Conservation (phyloP, 2,888 invertebrate genomes). For the Penaeus monodon region DNA sequence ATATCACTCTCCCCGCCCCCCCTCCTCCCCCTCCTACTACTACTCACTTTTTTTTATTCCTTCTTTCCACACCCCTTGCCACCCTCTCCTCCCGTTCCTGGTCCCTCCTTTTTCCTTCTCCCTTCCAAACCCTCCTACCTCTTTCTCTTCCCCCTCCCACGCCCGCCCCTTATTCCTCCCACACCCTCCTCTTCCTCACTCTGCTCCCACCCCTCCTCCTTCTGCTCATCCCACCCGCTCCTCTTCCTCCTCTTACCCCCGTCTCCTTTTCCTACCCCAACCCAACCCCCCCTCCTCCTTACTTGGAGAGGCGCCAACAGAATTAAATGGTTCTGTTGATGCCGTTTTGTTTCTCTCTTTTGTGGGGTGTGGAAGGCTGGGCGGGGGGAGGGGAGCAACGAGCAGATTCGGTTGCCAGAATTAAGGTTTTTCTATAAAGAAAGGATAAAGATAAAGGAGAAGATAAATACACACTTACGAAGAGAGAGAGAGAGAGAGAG, state of each 20-base stretch:
- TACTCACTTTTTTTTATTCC: too few relatives aligned
- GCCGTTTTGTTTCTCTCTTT: too few relatives aligned
- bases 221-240: neutral
- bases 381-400: neutral
- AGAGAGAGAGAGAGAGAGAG: slow-evolving; percentile 4
- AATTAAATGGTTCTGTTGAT: too few relatives aligned
- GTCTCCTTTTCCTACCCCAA: neutral
- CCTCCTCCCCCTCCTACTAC: neutral
- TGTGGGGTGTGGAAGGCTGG: neutral
- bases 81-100: too few relatives aligned
- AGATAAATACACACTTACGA: neutral
- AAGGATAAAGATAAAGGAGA: neutral
- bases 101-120: too few relatives aligned
- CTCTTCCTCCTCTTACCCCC: neutral
- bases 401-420: neutral
- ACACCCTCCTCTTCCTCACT: too few relatives aligned
- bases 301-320: too few relatives aligned
- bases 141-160: too few relatives aligned
- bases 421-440: neutral
- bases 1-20: neutral
- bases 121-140: too few relatives aligned
- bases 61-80: too few relatives aligned
- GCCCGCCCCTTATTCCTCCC: too few relatives aligned
- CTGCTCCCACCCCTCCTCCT: neutral
- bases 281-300: neutral